These are phyloP conservation scores for Acanthis flammea DNA, from an alignment of 2,797 vertebrate genomes.

Conservation along the genomic window DNA sequence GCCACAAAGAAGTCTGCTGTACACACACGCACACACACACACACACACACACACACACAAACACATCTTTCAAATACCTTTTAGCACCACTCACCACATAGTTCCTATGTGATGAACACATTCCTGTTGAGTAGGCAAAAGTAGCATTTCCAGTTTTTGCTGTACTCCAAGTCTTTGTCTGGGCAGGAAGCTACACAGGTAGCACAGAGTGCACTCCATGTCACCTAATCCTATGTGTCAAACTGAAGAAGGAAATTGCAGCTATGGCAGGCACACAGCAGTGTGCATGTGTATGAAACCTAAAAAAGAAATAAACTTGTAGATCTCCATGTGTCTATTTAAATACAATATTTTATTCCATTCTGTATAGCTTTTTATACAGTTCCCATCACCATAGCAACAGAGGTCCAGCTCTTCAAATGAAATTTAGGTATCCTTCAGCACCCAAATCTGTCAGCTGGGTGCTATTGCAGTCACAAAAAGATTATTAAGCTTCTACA, in stretches of 20 bases:
- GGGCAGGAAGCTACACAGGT: neutral
- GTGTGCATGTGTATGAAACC: neutral
- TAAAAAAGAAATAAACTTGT: conserved; percentile 10
- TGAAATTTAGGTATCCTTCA: conserved; percentile 8
- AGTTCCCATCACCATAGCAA: conserved; percentile 42
- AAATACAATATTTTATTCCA: conserved; percentile 45
- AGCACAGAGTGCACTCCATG: neutral
- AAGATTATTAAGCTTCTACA: neutral
- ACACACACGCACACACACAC: neutral
- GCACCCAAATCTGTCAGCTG: neutral
- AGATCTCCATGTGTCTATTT: neutral
- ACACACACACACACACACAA: neutral
- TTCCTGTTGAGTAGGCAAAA: neutral
- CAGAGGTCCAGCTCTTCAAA: conserved; percentile 20
- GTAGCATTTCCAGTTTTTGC: neutral
- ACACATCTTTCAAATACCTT: neutral
- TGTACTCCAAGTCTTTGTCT: neutral
- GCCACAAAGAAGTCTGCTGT: neutral
- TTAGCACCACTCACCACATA: neutral
- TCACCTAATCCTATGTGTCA: neutral
- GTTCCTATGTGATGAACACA: neutral
- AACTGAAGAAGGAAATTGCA: neutral
- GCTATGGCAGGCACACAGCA: neutral
- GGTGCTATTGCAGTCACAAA: neutral
- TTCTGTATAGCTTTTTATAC: conserved; percentile 13